Evolutionary conservation across 2,797 vertebrate species (phyloP).

Genomic region (Amblyraja radiata): DNA sequence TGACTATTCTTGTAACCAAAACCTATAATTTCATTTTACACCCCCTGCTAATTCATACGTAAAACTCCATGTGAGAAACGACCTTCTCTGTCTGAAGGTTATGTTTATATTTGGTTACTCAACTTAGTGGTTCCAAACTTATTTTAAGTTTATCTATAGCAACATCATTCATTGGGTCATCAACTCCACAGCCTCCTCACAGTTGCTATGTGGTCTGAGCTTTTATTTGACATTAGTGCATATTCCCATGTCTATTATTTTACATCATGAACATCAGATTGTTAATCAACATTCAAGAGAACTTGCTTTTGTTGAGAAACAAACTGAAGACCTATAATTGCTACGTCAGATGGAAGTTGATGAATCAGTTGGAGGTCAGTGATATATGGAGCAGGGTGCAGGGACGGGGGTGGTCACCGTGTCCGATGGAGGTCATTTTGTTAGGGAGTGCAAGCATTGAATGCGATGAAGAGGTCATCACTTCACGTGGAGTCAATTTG

Average conservation of each 20-base stretch:
- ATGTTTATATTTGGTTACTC: constrained; percentile 33
- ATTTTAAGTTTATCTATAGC: constrained; percentile 24
- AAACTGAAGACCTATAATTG: not conserved
- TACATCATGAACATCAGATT: not conserved
- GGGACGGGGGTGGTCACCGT: too few relatives aligned
- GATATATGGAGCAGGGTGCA: too few relatives aligned
- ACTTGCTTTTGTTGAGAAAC: not conserved
- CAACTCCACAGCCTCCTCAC: not conserved
- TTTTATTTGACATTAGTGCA: not conserved
- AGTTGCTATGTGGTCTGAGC: not conserved
- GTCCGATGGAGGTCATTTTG: too few relatives aligned
- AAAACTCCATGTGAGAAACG: constrained; percentile 37
- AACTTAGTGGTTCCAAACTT: constrained; percentile 34
- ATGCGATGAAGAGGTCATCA: too few relatives aligned
- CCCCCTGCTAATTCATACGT: constrained; percentile 37
- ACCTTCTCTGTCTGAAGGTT: constrained; percentile 37
- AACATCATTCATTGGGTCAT: not conserved
- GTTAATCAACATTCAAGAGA: not conserved
- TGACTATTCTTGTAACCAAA: constrained; percentile 37
- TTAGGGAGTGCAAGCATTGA: too few relatives aligned
- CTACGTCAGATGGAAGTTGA: too few relatives aligned
- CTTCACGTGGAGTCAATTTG: too few relatives aligned
- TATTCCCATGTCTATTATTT: not conserved
- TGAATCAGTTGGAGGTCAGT: too few relatives aligned
- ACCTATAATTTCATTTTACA: constrained; percentile 38